These are phyloP conservation scores for Lates japonicus DNA, from an alignment of 2,797 vertebrate genomes.

Conservation along the genomic window DNA sequence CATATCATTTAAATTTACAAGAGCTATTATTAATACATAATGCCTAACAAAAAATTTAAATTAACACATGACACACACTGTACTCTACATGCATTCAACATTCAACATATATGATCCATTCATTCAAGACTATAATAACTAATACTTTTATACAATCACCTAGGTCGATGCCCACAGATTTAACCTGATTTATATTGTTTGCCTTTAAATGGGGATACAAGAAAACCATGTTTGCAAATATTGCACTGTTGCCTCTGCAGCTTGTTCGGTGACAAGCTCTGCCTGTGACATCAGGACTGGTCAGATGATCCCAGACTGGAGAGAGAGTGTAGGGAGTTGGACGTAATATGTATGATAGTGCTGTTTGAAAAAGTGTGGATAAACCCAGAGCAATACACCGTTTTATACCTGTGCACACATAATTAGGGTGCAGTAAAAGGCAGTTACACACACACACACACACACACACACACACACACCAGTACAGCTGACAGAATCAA, in stretches of 20 bases:
- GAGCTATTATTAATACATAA: not conserved
- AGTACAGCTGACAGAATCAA: slow-evolving; percentile 37
- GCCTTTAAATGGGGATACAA: not conserved
- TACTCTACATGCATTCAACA: not conserved
- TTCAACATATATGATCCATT: not conserved
- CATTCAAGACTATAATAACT: no score
- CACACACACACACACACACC: no score
- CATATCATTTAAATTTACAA: not conserved
- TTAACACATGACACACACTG: not conserved
- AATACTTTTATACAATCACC: no score
- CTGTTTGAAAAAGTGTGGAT: no score
- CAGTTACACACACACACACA: not conserved
- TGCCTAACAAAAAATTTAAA: not conserved
- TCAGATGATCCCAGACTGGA: slow-evolving; percentile 5
- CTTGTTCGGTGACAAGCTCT: not conserved
- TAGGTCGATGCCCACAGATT: no score
- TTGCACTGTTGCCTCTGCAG: not conserved
- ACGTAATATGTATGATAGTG: slow-evolving; percentile 19
- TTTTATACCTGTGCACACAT: not conserved
- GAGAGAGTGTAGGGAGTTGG: not conserved
- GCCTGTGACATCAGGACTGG: not conserved
- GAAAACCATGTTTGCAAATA: not conserved
- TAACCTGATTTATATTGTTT: no score
- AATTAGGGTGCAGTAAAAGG: not conserved
- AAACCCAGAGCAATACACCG: slow-evolving; percentile 5